Percentiles rank a stretch among this genome's conserved stretches.
These are phyloP conservation scores for Gallinago jamesoni DNA, from an alignment of 2,113 vertebrate genomes.

Conservation along the genomic window DNA sequence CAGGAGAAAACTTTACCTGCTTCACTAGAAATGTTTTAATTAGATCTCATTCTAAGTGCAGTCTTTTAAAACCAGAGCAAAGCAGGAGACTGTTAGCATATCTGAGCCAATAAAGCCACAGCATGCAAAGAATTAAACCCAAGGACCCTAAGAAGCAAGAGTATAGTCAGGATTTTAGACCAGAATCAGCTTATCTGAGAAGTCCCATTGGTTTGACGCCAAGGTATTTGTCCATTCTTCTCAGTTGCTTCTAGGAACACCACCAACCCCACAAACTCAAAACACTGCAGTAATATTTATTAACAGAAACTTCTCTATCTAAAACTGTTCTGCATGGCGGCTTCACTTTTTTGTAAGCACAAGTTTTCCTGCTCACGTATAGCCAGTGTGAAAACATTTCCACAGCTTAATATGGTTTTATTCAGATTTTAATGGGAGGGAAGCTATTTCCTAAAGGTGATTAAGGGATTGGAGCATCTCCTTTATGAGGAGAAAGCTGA, in stretches of 20 bases:
- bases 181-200: not conserved
- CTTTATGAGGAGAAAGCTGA: no score
- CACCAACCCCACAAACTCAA: not conserved
- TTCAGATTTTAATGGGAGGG: not conserved
- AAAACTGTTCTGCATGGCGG: not conserved
- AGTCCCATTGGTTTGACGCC: not conserved
- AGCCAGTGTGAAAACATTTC: not conserved
- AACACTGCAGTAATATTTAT: not conserved
- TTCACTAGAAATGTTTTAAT: not conserved
- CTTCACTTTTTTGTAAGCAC: not conserved
- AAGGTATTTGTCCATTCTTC: not conserved
- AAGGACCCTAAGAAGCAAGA: not conserved
- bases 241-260: not conserved
- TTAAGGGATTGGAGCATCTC: no score
- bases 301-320: not conserved
- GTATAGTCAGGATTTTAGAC: not conserved
- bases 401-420: not conserved
- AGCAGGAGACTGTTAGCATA: not conserved
- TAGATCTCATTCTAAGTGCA: not conserved
- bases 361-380: not conserved
- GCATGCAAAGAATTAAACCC: not conserved
- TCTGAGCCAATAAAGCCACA: not conserved
- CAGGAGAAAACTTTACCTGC: not conserved
- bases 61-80: not conserved
- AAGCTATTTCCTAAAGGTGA: not conserved